These are phyloP conservation scores for Dryobota labecula DNA, from an alignment of 2,888 invertebrate species.

Conservation along the genomic window DNA sequence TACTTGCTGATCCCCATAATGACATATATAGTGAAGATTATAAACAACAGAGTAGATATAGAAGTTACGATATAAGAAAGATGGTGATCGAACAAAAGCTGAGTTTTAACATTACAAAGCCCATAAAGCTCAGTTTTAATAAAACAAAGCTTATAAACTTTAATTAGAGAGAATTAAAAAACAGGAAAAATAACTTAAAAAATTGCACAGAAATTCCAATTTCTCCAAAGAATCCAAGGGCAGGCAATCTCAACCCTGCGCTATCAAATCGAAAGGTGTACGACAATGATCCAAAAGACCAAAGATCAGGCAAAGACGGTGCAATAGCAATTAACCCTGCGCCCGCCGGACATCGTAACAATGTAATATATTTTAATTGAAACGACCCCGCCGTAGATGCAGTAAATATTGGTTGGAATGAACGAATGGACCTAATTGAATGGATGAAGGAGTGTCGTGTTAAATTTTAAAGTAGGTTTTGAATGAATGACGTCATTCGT, in stretches of 20 bases:
- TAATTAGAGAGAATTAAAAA: background rate
- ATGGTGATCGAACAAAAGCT: background rate
- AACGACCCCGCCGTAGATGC: constrained; percentile 83
- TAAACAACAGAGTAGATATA: background rate
- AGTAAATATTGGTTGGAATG: constrained; percentile 77
- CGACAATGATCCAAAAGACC: constrained; percentile 81
- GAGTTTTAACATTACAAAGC: background rate
- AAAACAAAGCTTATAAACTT: too few species aligned
- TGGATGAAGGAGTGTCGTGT: constrained; percentile 64
- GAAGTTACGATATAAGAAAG: background rate
- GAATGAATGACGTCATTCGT: constrained; percentile 64
- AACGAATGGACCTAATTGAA: constrained; percentile 69
- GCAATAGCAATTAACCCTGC: constrained; percentile 88
- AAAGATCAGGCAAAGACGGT: constrained; percentile 85
- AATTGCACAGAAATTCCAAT: background rate
- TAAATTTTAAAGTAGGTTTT: constrained; percentile 62
- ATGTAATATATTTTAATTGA: constrained; percentile 89
- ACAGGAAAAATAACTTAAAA: background rate
- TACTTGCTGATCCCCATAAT: too few species aligned
- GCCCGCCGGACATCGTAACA: constrained; percentile 79
- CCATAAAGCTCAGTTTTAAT: background rate
- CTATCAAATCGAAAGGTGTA: constrained; percentile 84
- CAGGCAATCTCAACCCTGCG: constrained; percentile 61
- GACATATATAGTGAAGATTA: background rate
- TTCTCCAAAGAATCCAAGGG: constrained; percentile 41